Evolutionary conservation across 2,797 vertebrate genomes (phyloP).

Genomic region (Hydrophis major): DNA sequence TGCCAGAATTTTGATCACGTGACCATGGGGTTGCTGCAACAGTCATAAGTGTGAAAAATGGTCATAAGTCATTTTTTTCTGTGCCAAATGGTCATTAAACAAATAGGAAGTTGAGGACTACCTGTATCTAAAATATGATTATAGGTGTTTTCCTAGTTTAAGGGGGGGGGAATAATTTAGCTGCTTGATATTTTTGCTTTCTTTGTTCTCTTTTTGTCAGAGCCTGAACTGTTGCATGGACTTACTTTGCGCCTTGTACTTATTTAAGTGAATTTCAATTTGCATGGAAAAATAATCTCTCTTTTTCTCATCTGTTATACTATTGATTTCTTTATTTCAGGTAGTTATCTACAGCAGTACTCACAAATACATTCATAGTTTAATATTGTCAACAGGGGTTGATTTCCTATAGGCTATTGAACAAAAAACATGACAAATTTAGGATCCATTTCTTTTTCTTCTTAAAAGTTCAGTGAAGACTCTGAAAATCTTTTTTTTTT

Average conservation of each 20-base stretch:
- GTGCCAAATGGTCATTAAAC: background rate
- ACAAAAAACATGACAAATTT: slow-evolving; percentile 49
- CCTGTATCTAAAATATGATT: background rate
- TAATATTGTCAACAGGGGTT: slow-evolving; percentile 52
- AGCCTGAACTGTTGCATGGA: slow-evolving; percentile 29
- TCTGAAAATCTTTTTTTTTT: slow-evolving; percentile 29
- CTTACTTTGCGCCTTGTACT: slow-evolving; percentile 45
- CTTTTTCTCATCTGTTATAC: slow-evolving; percentile 53
- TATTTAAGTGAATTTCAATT: slow-evolving; percentile 55
- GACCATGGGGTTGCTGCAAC: background rate
- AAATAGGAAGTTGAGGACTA: background rate
- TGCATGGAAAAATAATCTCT: slow-evolving; percentile 59
- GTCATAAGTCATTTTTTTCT: background rate
- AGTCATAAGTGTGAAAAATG: background rate
- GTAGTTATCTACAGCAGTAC: slow-evolving; percentile 55
- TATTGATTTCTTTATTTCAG: slow-evolving; percentile 62
- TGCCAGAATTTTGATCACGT: background rate
- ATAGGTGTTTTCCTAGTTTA: slow-evolving; percentile 30
- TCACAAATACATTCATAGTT: slow-evolving; percentile 51
- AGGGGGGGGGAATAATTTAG: background rate
- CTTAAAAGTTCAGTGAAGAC: slow-evolving; percentile 44
- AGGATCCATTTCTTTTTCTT: slow-evolving; percentile 40
- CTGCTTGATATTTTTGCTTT: slow-evolving; percentile 31
- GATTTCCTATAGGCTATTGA: slow-evolving; percentile 53
- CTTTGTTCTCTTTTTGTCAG: slow-evolving; percentile 19